Base-by-base conservation (phyloP, 35 echinoderm and acorn worm species). In the Apostichopus californicus region DNA sequence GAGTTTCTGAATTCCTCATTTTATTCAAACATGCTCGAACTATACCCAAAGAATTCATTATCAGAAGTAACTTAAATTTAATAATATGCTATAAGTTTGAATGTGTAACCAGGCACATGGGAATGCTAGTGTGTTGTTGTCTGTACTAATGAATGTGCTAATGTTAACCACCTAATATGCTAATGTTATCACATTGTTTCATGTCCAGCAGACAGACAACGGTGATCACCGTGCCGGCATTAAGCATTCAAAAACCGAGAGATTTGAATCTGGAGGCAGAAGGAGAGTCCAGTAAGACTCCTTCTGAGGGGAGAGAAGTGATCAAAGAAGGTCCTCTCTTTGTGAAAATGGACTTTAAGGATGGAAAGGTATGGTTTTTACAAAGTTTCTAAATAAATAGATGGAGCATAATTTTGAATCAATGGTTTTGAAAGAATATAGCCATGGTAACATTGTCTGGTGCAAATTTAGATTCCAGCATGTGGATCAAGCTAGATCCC, bases 301-400 rank as follows among this genome's bases (percentile, higher is more conserved):
- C 88, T 13, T 90, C 57, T 13, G 88, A 90, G 70, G 73, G 64
- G 0, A 59, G 70, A 56, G 88, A 90, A 28, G 91, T 96, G 9
- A 91, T 94, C 26, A 98, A 94, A 77, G 96, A 95, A 73, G 96
- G 96, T 6, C 93, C 91, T n/a, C 57, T 94, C 1, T 92, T 90
- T 59, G 80, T 95, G 25, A 98, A 98, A 80, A 92, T 98, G 77
- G 93, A 96, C 86, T 54, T 81, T n/a, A 96, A 94, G 82, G 95
- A 94, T 90, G 90, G 93, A 53, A 96, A 94, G 85, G 78, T 59
- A 96, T 90, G 65, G 34, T 52, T 4, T 5, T 5, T 83, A 83
- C 34, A 46, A 46, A 46, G 34, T 46, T 46, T 24, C 15, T 5
- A 54, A 86, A 52, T 81, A 7, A 81, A 81, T 23, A 81, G 78